phyloP scores from a whole-genome alignment of 2,888 invertebrate species.

The Lacanobia oleracea region DNA sequence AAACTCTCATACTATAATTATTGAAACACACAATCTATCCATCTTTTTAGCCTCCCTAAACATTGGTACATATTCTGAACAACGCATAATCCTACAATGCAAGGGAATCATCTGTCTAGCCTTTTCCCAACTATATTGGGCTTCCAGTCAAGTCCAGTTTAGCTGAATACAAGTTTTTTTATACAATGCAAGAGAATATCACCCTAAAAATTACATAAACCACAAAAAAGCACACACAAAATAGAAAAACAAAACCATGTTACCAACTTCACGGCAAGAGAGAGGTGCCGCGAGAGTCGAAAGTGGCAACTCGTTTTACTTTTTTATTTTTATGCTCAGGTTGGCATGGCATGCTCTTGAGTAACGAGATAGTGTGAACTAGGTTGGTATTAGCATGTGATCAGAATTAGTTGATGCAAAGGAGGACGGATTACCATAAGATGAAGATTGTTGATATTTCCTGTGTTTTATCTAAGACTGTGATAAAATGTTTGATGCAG shows the following conservation, averaged over 20 bases:
- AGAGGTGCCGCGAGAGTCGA: slow-evolving; percentile 85
- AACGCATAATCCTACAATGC: too few species aligned
- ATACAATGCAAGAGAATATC: background rate
- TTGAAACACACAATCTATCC: too few species aligned
- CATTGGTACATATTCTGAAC: too few species aligned
- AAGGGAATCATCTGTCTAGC: too few species aligned
- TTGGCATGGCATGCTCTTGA: slow-evolving; percentile 65
- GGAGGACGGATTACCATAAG: slow-evolving; percentile 28
- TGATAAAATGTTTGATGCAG: too few species aligned
- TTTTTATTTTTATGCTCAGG: slow-evolving; percentile 83
- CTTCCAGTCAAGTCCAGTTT: too few species aligned
- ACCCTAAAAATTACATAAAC: slow-evolving; percentile 9
- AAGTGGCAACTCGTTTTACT: slow-evolving; percentile 84
- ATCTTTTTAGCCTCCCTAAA: too few species aligned
- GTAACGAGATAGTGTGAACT: slow-evolving; percentile 70
- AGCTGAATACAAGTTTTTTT: too few species aligned
- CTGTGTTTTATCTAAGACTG: background rate
- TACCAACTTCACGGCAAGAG: slow-evolving; percentile 75
- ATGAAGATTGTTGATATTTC: slow-evolving; percentile 12
- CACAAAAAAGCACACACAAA: slow-evolving; percentile 5
- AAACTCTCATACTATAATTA: too few species aligned
- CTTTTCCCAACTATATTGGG: too few species aligned
- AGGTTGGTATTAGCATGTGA: slow-evolving; percentile 68
- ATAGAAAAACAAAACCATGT: slow-evolving; percentile 70
- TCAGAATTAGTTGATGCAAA: slow-evolving; percentile 30